Evolutionary conservation across 2,113 vertebrate genomes (phyloP), one percentile per base, ranked within the genome.

Genomic region (Taxidea taxus): DNA sequence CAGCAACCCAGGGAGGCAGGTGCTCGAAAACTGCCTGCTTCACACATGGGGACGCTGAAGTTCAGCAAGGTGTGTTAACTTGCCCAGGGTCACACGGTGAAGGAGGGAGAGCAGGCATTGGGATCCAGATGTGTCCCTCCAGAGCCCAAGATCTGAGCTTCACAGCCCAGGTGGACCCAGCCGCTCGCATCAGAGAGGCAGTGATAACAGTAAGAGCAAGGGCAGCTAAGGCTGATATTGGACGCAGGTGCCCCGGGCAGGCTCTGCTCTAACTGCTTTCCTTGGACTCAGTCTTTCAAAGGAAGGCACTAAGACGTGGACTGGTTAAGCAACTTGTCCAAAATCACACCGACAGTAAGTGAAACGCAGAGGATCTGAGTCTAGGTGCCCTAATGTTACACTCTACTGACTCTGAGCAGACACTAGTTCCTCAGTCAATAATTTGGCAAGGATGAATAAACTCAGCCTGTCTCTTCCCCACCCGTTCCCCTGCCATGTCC

Each of bases 191-290:
- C 10, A 4, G 54, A 10, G 20, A 68, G 39, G 54, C 10, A 21
- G 47, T 4, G 34, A 12, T 1, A 2, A 15, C 0, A 47, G 47
- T 3, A 20, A 15, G 27, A 6, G 7, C 47, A 42, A 60, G 37
- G 0, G 2, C 54, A 39, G 88, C 37, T 49, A 23, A 1, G 0
- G 14, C 62, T 23, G 86, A 23, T 4, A 3, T 8, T 2, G 27
- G n/a, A 8, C 5, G 8, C 21, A 8, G 2, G 15, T 4, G 2
- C 42, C 13, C 2, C 0, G 20, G 8, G 34, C 34, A 7, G 60
- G 42, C 66, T 51, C 58, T 3, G 58, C 39, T 37, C n/a, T 6
- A 2, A 2, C 0, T 20, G 34, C 70, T 21, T 62, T 16, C 2
- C 51, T 37, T 2, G 25, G 18, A n/a, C 25, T 5, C 39, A 49